Percentiles rank a stretch among this genome's conserved stretches.
Conservation (phyloP, 2,888 invertebrate genomes). For the Melieria crassipennis region DNA sequence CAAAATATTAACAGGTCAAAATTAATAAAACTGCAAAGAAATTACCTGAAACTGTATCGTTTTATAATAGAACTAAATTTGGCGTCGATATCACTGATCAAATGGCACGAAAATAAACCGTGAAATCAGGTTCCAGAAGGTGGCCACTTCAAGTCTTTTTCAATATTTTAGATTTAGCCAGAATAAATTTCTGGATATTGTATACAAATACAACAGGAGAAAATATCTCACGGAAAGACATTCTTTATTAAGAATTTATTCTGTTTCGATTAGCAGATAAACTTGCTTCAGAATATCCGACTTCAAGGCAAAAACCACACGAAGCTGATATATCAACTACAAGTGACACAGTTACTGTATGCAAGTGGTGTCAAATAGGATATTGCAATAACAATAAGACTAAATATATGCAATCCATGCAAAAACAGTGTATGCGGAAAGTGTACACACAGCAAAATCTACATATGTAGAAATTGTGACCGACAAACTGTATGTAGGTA, state of each 20-base stretch:
- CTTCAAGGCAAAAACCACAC: too few relatives aligned
- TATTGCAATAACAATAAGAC: too few relatives aligned
- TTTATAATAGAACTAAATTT: conserved; percentile 47
- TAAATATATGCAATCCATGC: neutral
- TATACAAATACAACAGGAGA: neutral
- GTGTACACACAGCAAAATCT: conserved; percentile 1
- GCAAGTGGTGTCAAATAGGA: too few relatives aligned
- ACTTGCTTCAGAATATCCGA: conserved; percentile 23
- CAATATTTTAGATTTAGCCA: conserved; percentile 24
- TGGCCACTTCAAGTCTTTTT: too few relatives aligned
- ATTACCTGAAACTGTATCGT: conserved; percentile 46
- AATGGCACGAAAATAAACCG: conserved; percentile 49
- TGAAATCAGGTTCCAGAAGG: conserved; percentile 14
- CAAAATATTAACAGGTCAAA: conserved; percentile 46
- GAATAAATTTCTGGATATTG: neutral
- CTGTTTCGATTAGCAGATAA: conserved; percentile 40
- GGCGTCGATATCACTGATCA: conserved; percentile 45
- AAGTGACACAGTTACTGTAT: too few relatives aligned
- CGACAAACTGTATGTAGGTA: too few relatives aligned
- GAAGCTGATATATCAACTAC: too few relatives aligned
- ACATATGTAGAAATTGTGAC: neutral
- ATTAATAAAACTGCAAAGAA: conserved; percentile 45
- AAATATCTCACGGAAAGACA: conserved; percentile 41
- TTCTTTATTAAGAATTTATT: conserved; percentile 27
- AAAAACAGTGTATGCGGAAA: conserved; percentile 7